Evolutionary conservation across 2,888 invertebrate genomes (phyloP).

Genomic region (Drosophila percnosoma): DNA sequence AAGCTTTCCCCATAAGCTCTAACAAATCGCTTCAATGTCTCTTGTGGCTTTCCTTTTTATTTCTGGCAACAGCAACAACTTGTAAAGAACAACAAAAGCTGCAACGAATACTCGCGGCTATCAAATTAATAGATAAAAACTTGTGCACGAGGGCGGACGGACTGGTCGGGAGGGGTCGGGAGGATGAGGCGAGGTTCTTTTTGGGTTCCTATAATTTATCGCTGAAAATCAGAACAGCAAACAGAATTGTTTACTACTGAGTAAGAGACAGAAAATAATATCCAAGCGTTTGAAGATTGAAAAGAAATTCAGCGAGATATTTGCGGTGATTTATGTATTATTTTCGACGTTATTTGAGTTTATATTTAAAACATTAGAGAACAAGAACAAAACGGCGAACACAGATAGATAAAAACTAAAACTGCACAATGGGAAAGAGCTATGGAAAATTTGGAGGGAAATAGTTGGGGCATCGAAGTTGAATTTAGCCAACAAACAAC

Average conservation of each 20-base stretch:
- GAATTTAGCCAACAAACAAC: slow-evolving; percentile 61
- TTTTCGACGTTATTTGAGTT: slow-evolving; percentile 76
- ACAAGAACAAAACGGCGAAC: slow-evolving; percentile 38
- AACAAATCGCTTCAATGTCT: slow-evolving; percentile 61
- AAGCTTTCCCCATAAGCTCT: slow-evolving; percentile 45
- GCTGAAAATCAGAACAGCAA: slow-evolving; percentile 55
- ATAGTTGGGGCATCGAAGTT: slow-evolving; percentile 14
- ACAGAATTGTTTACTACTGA: slow-evolving; percentile 58
- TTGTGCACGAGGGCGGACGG: slow-evolving; percentile 17
- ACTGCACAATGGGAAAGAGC: slow-evolving; percentile 40
- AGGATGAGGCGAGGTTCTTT: not conserved
- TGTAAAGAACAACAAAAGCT: slow-evolving; percentile 17
- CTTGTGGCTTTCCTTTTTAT: slow-evolving; percentile 47
- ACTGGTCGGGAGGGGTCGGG: too few species aligned
- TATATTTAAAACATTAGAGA: slow-evolving; percentile 78
- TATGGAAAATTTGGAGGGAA: not conserved
- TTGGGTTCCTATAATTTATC: slow-evolving; percentile 47
- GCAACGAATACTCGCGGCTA: slow-evolving; percentile 45
- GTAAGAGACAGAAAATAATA: slow-evolving; percentile 28
- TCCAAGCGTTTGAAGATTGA: slow-evolving; percentile 58
- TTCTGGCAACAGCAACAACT: slow-evolving; percentile 8
- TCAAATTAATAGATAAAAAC: slow-evolving; percentile 75
- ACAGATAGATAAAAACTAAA: slow-evolving; percentile 59
- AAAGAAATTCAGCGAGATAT: slow-evolving; percentile 75
- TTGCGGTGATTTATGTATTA: slow-evolving; percentile 72